Evolutionary conservation across 1,140 invertebrate genomes (phyloP).

Genomic region (Globodera ellingtonae): DNA sequence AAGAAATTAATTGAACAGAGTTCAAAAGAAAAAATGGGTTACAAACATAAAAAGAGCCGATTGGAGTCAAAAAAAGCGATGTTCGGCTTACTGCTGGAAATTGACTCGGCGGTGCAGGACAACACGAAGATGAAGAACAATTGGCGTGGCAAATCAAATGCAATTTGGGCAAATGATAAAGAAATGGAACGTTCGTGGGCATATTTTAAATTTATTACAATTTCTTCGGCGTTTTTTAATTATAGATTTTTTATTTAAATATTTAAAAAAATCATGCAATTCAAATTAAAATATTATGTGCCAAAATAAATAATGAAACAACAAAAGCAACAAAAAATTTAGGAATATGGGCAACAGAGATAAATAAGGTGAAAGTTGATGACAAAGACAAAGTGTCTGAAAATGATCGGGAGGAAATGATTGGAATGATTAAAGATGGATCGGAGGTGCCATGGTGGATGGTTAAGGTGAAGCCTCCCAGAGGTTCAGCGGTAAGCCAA

Average conservation of each 20-base stretch:
- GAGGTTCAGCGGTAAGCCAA: background rate
- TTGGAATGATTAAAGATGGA: background rate
- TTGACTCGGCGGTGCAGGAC: background rate
- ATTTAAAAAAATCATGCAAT: no score
- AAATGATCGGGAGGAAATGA: background rate
- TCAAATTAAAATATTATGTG: no score
- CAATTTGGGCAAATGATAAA: background rate
- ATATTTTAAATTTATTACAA: no score
- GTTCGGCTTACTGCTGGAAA: background rate
- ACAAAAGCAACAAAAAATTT: background rate
- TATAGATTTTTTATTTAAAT: no score
- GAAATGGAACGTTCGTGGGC: background rate
- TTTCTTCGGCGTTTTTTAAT: no score
- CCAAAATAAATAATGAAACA: no score
- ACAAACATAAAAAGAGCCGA: background rate
- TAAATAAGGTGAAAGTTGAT: background rate
- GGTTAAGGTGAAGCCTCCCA: background rate
- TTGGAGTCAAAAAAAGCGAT: background rate
- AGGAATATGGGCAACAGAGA: background rate
- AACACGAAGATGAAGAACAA: background rate
- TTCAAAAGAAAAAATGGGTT: background rate
- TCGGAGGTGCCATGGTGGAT: background rate
- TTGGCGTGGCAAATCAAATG: background rate
- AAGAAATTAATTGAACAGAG: background rate
- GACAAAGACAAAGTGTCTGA: background rate